Percentiles rank a stretch among this genome's conserved stretches.
Conservation (phyloP, 2,113 vertebrate species). For the Brachyhypopomus gauderio region DNA sequence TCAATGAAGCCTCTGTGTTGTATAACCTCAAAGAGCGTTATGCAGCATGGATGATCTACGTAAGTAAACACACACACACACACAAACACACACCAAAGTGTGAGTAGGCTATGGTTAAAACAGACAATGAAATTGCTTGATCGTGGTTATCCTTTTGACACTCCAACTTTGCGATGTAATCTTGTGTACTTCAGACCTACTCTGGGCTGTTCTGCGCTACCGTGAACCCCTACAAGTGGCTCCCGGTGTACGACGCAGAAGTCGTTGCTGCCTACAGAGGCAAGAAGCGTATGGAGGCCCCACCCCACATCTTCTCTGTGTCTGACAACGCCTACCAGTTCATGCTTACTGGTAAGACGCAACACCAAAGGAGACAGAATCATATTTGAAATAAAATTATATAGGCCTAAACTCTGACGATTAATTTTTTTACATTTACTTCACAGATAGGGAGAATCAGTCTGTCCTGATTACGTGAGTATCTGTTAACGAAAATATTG, state of each 20-base stretch:
- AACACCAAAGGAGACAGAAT: too few species aligned
- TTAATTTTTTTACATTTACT: background rate
- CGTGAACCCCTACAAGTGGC: constrained; percentile 87
- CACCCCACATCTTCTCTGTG: constrained; percentile 86
- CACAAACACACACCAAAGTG: too few species aligned
- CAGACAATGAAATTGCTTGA: too few species aligned
- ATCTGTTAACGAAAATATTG: too few species aligned
- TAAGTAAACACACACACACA: constrained; percentile 61
- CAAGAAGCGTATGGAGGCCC: constrained; percentile 83
- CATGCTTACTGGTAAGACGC: constrained; percentile 79
- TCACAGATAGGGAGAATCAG: constrained; percentile 80
- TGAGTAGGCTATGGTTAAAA: too few species aligned
- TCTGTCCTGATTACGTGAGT: constrained; percentile 87
- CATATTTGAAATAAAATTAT: too few species aligned
- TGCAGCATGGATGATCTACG: constrained; percentile 91
- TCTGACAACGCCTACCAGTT: constrained; percentile 84
- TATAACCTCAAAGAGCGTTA: constrained; percentile 90
- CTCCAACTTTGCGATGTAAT: too few species aligned
- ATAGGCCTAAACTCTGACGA: too few species aligned
- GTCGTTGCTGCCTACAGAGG: constrained; percentile 78
- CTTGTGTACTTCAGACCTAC: constrained; percentile 76
- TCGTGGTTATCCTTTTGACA: too few species aligned
- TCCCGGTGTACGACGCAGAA: constrained; percentile 80
- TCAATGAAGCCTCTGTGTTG: constrained; percentile 75
- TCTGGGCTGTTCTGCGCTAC: constrained; percentile 86